A percentile compares a stretch with the other conserved stretches of the same genome.
Evolutionary conservation across 2,888 invertebrate genomes (phyloP).

Genomic region (Enchytraeus crypticus): DNA sequence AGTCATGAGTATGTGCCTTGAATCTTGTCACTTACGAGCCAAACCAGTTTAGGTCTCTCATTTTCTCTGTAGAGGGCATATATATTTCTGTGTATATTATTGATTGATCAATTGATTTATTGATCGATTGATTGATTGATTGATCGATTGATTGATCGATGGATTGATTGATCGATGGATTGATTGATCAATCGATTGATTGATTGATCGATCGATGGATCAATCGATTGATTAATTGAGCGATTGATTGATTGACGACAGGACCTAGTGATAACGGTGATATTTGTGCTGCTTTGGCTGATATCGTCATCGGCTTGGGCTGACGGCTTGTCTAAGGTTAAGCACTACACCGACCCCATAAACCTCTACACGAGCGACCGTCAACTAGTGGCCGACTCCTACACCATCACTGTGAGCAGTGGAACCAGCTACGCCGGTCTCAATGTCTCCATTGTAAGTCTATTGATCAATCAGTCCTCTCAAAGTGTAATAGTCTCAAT

Average conservation of each 20-base stretch:
- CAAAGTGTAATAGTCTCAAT: neutral
- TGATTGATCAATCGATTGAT: too few relatives aligned
- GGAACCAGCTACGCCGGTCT: conserved; percentile 57
- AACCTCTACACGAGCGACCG: conserved; percentile 22
- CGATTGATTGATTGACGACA: conserved; percentile 40
- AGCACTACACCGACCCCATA: conserved; percentile 51
- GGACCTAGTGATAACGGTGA: conserved; percentile 59
- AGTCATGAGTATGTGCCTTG: too few relatives aligned
- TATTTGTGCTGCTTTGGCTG: conserved; percentile 61
- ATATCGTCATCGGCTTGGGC: conserved; percentile 64
- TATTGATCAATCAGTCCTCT: neutral
- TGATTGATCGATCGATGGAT: too few relatives aligned
- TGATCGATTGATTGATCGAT: too few relatives aligned
- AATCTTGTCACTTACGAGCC: too few relatives aligned
- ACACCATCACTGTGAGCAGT: conserved; percentile 32
- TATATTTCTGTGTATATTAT: too few relatives aligned
- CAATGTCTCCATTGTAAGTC: conserved; percentile 50
- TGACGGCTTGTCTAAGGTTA: conserved; percentile 56
- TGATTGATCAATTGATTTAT: too few relatives aligned
- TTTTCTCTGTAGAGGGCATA: too few relatives aligned
- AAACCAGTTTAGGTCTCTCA: too few relatives aligned
- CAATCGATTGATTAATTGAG: too few relatives aligned
- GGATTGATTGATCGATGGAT: too few relatives aligned
- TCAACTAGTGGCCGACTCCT: neutral
- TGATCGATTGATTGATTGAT: too few relatives aligned